Conservation (phyloP, 2,113 vertebrate genomes). For the Corythornis madagascariensis region DNA sequence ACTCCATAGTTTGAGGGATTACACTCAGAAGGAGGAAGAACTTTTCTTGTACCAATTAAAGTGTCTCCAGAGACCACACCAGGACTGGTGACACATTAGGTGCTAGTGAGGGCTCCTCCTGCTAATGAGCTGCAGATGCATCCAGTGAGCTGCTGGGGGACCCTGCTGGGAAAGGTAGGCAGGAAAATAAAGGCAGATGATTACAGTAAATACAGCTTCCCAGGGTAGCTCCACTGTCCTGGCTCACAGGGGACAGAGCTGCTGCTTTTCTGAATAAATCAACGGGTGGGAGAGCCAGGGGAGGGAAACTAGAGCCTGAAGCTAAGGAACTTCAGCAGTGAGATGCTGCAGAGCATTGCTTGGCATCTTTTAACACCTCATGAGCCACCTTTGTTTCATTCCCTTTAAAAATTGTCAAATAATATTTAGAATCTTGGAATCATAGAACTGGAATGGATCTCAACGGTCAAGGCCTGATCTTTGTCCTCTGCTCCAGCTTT, state of each 20-base stretch:
- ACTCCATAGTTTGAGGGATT: background rate
- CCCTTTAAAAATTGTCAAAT: too few relatives aligned
- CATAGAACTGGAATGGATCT: too few relatives aligned
- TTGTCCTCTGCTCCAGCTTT: background rate
- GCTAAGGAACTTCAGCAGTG: background rate
- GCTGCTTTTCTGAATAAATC: background rate
- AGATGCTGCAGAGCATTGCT: background rate
- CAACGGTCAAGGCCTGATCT: background rate
- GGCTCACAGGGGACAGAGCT: background rate
- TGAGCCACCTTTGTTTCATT: too few relatives aligned
- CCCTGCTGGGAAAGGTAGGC: background rate
- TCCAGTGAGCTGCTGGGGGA: background rate
- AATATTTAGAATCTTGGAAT: too few relatives aligned
- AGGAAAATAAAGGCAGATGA: background rate
- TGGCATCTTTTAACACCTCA: background rate
- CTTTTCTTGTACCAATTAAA: background rate
- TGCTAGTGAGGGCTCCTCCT: background rate
- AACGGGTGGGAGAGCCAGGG: background rate
- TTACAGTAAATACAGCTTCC: rapidly evolving
- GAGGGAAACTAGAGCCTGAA: background rate
- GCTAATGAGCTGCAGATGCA: background rate
- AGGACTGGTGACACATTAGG: rapidly evolving
- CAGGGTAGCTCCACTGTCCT: background rate
- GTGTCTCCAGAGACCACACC: rapidly evolving
- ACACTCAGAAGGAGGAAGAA: background rate